Conservation (phyloP, 1,140 invertebrate genomes). For the Drosophila pandora region DNA sequence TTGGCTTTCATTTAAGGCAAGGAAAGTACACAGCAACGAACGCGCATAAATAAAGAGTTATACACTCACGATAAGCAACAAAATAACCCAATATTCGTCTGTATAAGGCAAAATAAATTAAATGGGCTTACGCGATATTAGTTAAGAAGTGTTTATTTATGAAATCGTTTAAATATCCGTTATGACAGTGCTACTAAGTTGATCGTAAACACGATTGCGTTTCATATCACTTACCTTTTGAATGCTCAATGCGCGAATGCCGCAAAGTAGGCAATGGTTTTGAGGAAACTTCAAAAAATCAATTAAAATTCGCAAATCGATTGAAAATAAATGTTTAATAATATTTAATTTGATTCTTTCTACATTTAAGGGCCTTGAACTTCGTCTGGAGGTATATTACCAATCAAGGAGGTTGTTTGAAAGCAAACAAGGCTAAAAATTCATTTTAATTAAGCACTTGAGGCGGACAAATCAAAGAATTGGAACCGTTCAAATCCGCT, state of each 20-base stretch:
- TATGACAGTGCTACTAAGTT: background rate
- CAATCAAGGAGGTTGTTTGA: constrained; percentile 7
- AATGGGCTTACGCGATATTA: background rate
- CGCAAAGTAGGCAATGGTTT: constrained; percentile 6
- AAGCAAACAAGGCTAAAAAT: constrained; percentile 41
- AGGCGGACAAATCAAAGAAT: constrained; percentile 20
- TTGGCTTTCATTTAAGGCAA: constrained; percentile 25
- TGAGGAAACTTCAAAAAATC: background rate
- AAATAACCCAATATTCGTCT: constrained; percentile 8
- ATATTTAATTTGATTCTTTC: background rate
- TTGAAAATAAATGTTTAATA: too few relatives aligned
- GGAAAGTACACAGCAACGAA: constrained; percentile 41
- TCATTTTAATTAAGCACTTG: constrained; percentile 30
- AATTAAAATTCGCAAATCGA: too few relatives aligned
- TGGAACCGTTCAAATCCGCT: constrained; percentile 30
- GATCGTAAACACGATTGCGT: background rate
- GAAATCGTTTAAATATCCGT: background rate
- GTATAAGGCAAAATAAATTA: constrained; percentile 10
- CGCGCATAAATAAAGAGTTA: constrained; percentile 26
- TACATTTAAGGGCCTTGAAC: constrained; percentile 21
- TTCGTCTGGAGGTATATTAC: constrained; percentile 7
- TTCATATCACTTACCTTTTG: background rate
- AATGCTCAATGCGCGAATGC: background rate
- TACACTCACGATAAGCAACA: constrained; percentile 17
- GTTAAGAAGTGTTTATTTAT: background rate